Evolutionary conservation across 2,888 invertebrate genomes (phyloP).

Genomic region (Stenchaetothrips biformis): DNA sequence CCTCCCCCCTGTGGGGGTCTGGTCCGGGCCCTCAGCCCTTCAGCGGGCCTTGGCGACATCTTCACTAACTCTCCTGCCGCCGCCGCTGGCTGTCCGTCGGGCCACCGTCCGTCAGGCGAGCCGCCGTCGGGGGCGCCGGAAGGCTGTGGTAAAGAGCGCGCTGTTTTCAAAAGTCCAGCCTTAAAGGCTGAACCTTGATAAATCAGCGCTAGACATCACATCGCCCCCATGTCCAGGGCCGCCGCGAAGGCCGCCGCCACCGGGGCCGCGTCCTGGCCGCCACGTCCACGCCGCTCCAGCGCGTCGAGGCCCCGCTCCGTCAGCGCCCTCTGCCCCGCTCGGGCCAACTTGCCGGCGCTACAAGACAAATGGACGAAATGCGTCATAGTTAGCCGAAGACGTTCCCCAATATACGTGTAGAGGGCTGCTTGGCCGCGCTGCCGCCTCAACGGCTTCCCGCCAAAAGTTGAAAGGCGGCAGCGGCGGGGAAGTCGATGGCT

Average conservation of each 20-base stretch:
- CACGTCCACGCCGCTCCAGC: background rate
- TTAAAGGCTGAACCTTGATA: too few species aligned
- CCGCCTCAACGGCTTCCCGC: background rate
- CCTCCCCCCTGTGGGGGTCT: background rate
- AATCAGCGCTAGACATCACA: too few species aligned
- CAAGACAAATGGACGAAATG: background rate
- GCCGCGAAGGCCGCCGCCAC: background rate
- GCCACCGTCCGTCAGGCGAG: background rate
- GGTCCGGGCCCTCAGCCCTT: background rate
- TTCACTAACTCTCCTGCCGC: conserved; percentile 7
- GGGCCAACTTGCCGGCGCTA: background rate
- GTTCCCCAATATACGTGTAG: background rate
- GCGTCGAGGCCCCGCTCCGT: background rate
- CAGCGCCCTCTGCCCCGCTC: background rate
- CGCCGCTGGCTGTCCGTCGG: background rate
- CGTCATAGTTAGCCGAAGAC: background rate
- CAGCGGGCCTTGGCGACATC: background rate
- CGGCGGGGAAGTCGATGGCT: too few species aligned
- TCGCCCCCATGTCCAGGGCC: background rate
- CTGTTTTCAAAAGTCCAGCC: too few species aligned
- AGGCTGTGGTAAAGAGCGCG: background rate
- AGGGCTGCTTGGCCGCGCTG: background rate
- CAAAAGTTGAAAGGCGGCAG: too few species aligned
- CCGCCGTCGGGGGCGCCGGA: too few species aligned
- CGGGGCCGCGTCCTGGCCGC: background rate